Evolutionary conservation across 2,113 vertebrate species (phyloP).

Genomic region (Sphyrna mokarran): DNA sequence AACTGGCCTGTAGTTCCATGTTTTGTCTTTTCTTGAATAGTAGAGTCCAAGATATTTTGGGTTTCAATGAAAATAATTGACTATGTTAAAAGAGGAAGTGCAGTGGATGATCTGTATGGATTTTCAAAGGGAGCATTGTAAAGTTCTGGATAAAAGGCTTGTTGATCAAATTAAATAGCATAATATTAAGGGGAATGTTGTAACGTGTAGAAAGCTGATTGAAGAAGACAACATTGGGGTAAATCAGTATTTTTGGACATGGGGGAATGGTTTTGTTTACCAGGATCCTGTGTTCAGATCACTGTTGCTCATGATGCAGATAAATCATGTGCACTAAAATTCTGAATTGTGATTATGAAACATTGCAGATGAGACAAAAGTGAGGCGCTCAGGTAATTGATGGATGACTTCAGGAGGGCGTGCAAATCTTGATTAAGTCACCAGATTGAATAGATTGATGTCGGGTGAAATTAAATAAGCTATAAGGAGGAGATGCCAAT

Average conservation of each 20-base stretch:
- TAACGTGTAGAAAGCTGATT: neutral
- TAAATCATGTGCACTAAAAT: neutral
- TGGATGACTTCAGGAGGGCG: neutral
- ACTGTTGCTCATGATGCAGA: neutral
- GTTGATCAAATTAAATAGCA: neutral
- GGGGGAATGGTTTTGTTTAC: too few species aligned
- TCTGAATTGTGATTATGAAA: neutral
- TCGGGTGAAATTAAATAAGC: neutral
- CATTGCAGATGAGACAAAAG: neutral
- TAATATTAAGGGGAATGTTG: neutral
- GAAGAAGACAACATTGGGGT: neutral
- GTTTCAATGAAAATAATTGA: neutral
- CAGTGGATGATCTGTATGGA: neutral
- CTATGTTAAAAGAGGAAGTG: neutral
- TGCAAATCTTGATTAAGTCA: neutral
- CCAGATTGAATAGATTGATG: neutral
- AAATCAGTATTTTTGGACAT: neutral
- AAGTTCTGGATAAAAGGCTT: neutral
- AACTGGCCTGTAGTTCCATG: too few species aligned
- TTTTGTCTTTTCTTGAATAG: too few species aligned
- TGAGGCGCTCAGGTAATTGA: neutral
- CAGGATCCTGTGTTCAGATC: neutral
- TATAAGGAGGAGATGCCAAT: too few species aligned
- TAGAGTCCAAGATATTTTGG: neutral
- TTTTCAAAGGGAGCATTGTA: neutral